phyloP scores from a whole-genome alignment of 2,797 vertebrate genomes.

The Phrynocephalus guinanensis region DNA sequence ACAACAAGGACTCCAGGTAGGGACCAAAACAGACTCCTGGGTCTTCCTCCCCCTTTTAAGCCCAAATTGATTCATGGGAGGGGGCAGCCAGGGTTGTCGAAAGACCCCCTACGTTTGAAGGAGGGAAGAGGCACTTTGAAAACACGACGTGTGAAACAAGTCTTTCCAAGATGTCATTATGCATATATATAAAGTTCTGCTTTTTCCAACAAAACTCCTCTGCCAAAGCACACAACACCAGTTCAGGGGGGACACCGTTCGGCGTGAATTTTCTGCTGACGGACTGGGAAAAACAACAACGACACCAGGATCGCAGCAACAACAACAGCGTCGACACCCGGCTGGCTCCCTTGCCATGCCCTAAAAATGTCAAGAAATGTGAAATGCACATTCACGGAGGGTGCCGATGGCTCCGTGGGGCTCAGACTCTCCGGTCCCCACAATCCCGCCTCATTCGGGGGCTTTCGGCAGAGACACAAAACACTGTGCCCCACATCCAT shows the following conservation, averaged over 20 bases:
- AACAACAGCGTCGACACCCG: too few species aligned
- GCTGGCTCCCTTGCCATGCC: neutral
- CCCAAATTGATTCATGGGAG: too few species aligned
- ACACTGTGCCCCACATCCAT: neutral
- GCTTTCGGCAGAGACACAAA: neutral
- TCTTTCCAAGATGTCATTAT: neutral
- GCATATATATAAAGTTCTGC: neutral
- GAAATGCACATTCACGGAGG: neutral
- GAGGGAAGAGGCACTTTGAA: too few species aligned
- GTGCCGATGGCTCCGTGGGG: neutral
- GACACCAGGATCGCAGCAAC: too few species aligned
- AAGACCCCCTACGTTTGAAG: too few species aligned
- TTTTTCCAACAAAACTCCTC: neutral
- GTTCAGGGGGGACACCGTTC: neutral
- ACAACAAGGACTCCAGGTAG: too few species aligned
- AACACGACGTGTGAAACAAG: neutral
- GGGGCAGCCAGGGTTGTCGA: too few species aligned
- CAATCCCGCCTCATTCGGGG: neutral
- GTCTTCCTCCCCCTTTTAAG: too few species aligned
- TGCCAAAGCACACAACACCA: too few species aligned
- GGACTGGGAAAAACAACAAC: too few species aligned
- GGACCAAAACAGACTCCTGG: too few species aligned
- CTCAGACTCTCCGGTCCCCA: neutral
- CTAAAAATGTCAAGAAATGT: neutral
- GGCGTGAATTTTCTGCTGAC: too few species aligned